A percentile compares a stretch with the other conserved stretches of the same genome.
Evolutionary conservation across 2,797 vertebrate genomes (phyloP).

Genomic region (Dendrocincla fuliginosa): DNA sequence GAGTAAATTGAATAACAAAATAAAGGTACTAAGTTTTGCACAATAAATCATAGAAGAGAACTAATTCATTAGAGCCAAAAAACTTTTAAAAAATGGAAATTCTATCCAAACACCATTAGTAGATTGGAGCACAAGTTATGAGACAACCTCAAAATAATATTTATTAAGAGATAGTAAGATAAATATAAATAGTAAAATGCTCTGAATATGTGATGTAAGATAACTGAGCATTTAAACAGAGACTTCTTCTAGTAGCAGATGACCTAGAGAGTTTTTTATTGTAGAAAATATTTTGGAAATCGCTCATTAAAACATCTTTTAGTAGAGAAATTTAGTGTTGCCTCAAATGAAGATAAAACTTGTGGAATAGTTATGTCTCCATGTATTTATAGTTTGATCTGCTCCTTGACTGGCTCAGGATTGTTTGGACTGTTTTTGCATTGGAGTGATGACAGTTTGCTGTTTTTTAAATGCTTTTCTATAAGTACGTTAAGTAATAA

Average conservation of each 20-base stretch:
- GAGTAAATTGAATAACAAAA: background rate
- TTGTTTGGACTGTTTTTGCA: background rate
- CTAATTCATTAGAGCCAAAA: constrained; percentile 1
- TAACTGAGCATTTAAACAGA: background rate
- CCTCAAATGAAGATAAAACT: background rate
- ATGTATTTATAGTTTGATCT: background rate
- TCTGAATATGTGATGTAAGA: background rate
- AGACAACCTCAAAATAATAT: background rate
- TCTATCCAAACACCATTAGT: constrained; percentile 5
- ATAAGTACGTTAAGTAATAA: background rate
- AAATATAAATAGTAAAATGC: background rate
- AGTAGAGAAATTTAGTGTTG: background rate
- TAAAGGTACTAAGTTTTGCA: background rate
- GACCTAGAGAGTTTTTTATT: background rate
- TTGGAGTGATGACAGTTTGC: background rate
- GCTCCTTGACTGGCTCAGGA: background rate
- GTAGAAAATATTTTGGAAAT: background rate
- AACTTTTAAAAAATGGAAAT: background rate
- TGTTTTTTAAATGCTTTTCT: background rate
- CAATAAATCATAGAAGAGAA: background rate
- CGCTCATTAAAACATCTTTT: background rate
- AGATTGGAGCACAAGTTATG: background rate
- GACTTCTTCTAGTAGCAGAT: background rate
- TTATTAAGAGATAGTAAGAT: background rate
- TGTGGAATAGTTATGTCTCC: background rate